Percentiles rank a stretch among this genome's conserved stretches.
Conservation (phyloP, 1,140 invertebrate genomes). For the Leptinotarsa undecemlineata region DNA sequence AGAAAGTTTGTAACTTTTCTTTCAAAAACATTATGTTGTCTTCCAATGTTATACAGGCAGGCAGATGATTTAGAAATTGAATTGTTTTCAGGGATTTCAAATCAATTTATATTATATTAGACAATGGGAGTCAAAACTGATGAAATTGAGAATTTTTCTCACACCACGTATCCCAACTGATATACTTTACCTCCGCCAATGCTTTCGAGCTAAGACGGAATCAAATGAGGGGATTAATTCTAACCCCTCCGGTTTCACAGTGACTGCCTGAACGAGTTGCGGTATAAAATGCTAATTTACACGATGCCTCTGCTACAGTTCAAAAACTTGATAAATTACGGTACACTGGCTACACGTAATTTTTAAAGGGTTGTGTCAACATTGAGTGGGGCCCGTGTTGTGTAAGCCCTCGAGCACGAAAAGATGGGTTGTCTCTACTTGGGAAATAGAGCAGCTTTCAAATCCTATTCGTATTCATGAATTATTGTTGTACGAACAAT, state of each 20-base stretch:
- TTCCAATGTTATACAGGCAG: no score
- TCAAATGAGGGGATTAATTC: constrained; percentile 25
- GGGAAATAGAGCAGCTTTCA: neutral
- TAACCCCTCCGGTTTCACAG: constrained; percentile 19
- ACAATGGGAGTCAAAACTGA: no score
- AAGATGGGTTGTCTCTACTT: neutral
- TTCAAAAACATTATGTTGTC: no score
- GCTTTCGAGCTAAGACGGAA: neutral
- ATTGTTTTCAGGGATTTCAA: no score
- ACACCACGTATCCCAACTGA: no score
- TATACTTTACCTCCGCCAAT: neutral
- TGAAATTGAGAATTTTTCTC: no score
- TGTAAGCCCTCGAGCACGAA: neutral
- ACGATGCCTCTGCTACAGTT: constrained; percentile 21
- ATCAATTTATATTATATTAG: no score
- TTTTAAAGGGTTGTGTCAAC: constrained; percentile 20
- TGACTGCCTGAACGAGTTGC: constrained; percentile 19
- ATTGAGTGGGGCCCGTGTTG: constrained; percentile 7
- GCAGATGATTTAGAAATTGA: no score
- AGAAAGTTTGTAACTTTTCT: no score
- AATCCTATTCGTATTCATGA: neutral
- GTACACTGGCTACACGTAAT: constrained; percentile 15
- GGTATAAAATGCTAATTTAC: constrained; percentile 28
- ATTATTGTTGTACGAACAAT: no score
- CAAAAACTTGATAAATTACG: constrained; percentile 24